Conservation (phyloP, 1,140 invertebrate genomes). For the Drosophila nigromelanica region DNA sequence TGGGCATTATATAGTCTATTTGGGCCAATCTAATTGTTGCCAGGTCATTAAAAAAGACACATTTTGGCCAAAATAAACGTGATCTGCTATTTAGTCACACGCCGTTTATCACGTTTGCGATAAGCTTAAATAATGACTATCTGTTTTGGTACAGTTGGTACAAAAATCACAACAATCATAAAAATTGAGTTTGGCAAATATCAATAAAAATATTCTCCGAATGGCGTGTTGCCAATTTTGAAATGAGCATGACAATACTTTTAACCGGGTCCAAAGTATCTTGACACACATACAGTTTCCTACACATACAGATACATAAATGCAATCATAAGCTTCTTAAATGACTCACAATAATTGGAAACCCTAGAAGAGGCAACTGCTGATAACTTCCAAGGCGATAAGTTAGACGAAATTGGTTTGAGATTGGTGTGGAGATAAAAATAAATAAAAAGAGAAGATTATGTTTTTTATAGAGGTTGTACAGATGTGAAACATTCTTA, state of each 20-base stretch:
- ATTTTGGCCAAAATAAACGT: slow-evolving; percentile 21
- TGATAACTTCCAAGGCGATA: slow-evolving; percentile 2
- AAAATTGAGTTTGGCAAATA: neutral
- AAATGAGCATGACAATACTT: neutral
- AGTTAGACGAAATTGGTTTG: neutral
- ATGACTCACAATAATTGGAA: neutral
- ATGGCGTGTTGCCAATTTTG: no score
- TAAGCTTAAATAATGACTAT: slow-evolving; percentile 12
- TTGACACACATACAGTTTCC: neutral
- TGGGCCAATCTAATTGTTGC: slow-evolving; percentile 12
- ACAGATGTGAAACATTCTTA: neutral
- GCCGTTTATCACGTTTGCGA: slow-evolving; percentile 45
- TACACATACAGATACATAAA: neutral
- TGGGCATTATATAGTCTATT: no score
- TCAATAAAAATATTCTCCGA: neutral
- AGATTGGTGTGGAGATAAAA: neutral
- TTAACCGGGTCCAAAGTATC: neutral
- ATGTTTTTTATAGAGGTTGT: no score
- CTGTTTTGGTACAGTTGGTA: slow-evolving; percentile 8
- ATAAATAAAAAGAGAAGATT: no score
- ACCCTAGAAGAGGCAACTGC: neutral
- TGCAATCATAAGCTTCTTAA: neutral
- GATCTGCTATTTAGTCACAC: slow-evolving; percentile 34
- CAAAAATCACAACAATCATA: slow-evolving; percentile 5
- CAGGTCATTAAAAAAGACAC: slow-evolving; percentile 11